Base-by-base conservation (phyloP, 2,113 vertebrate species). In the Symphodus melops region DNA sequence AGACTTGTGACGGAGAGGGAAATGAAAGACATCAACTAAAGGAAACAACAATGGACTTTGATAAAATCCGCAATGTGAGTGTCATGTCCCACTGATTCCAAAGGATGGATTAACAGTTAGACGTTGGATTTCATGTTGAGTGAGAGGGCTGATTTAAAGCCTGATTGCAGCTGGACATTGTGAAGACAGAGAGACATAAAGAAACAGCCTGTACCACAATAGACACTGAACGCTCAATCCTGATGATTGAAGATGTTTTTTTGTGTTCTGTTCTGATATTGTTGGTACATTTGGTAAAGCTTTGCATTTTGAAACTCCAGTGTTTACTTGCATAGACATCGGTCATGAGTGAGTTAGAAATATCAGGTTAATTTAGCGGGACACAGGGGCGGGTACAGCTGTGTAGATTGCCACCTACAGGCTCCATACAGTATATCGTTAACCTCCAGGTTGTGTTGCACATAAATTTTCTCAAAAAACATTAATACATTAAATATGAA, bases 31-130 rank as follows among this genome's bases (percentile, higher is more conserved):
- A 66, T 41, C 48, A 86, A 86, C 77, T 67, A 72, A 72, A 74
- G 69, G 56, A 60, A 81, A 75, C 61, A 85, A 88, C 68, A 88
- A 79, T 74, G 72, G 54, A 72, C 69, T 33, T 55, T 52, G 92
- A 94, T 92, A 89, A 81, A 67, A 92, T 91, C 92, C 87, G 78
- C 75, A 91, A 92, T 90, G 91, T 85, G 69, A 80, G 76, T 86
- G 42, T 77, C 77, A 81, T 81, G 72, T 85, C 72, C 42, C 46
- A 17, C 57, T 72, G 67, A 85, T 73, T 57, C 70, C 67, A 70
- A 19, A 69, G 42, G 67, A 68, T 33, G 13, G 63, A 74, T 54
- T 65, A 71, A 75, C 66, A 56, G 39, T 59, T 55, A 23, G 55
- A 49, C 72, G 58, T 61, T 68, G 72, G 42, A 55, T 77, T 73